Evolutionary conservation across 1,140 invertebrate species (phyloP).

Genomic region (Halictus rubicundus): DNA sequence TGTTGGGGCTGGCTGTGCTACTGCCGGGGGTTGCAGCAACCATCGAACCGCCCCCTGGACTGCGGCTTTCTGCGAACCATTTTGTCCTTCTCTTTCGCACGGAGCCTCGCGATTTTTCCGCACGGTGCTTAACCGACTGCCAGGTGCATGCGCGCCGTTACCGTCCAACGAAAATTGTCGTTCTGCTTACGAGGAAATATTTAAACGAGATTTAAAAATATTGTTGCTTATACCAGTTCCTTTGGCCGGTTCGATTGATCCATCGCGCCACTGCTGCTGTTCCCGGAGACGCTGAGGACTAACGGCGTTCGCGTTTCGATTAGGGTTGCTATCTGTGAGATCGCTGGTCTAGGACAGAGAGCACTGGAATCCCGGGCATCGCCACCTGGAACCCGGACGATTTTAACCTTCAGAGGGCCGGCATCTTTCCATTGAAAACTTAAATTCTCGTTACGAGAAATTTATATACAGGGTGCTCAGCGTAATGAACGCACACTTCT

Average conservation of each 20-base stretch:
- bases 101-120: background rate
- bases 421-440: no score
- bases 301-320: background rate
- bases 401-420: no score
- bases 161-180: background rate
- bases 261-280: conserved; percentile 36
- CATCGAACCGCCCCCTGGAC: conserved; percentile 34
- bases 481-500: no score
- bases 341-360: no score
- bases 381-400: no score
- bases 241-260: conserved; percentile 25
- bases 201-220: conserved; percentile 1
- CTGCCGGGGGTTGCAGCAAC: conserved; percentile 8
- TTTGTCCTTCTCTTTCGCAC: background rate
- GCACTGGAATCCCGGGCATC: no score
- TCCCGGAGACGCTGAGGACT: background rate
- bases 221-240: conserved; percentile 21
- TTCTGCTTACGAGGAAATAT: background rate
- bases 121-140: no score
- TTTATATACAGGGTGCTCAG: no score
- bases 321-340: no score
- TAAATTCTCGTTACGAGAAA: no score
- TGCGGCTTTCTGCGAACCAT: background rate
- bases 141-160: conserved; percentile 13
- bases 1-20: background rate